These are phyloP conservation scores for Oxyruncus cristatus DNA, from an alignment of 2,113 vertebrate species.

Conservation along the genomic window DNA sequence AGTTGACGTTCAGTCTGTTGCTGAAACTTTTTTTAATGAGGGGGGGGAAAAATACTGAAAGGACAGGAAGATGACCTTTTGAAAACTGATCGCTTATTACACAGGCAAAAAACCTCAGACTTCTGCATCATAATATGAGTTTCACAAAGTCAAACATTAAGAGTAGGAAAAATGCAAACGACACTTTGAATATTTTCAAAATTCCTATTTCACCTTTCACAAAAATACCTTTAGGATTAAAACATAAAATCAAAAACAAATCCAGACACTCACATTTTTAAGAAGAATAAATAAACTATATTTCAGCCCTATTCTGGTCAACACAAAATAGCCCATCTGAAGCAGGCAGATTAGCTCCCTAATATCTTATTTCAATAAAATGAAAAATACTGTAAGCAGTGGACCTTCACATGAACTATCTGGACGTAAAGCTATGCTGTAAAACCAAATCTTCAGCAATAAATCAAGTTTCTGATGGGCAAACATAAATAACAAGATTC, in stretches of 20 bases:
- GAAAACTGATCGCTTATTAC: neutral
- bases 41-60: neutral
- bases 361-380: neutral
- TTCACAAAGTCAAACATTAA: neutral
- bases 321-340: neutral
- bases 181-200: neutral
- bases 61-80: neutral
- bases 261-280: neutral
- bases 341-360: neutral
- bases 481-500: neutral
- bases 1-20: neutral
- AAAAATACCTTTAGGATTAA: neutral
- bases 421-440: neutral
- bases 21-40: neutral
- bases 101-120: neutral
- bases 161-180: neutral
- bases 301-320: neutral
- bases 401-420: neutral
- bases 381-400: fast-evolving
- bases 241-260: neutral
- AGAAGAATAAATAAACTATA: neutral
- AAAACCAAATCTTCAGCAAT: neutral
- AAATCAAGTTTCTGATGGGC: neutral
- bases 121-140: neutral
- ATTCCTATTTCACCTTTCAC: neutral